Conservation (phyloP, 1,140 invertebrate species). For the Bombus vancouverensis region DNA sequence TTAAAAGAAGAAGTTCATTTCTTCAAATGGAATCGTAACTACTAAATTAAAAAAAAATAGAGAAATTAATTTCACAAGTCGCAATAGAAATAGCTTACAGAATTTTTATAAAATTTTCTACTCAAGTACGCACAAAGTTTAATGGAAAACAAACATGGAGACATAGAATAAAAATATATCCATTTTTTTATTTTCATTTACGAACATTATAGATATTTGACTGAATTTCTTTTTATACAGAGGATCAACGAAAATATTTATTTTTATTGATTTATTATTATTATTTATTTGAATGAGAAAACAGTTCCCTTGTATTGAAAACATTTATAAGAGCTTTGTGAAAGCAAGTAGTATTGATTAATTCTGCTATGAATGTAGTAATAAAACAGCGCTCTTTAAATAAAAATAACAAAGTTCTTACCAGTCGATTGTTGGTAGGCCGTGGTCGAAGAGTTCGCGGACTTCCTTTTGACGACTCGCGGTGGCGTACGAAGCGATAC, state of each 20-base stretch:
- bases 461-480: constrained; percentile 57
- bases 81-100: neutral
- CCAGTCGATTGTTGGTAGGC: constrained; percentile 7
- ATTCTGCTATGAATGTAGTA: neutral
- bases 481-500: constrained; percentile 44
- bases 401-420: neutral
- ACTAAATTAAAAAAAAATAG: too few relatives aligned
- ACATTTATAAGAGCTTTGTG: neutral
- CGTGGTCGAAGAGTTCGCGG: constrained; percentile 12
- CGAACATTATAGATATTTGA: neutral
- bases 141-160: neutral
- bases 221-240: neutral
- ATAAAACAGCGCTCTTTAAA: neutral
- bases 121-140: neutral
- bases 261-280: neutral
- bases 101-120: neutral
- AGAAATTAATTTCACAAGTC: neutral
- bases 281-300: neutral
- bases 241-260: neutral
- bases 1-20: neutral
- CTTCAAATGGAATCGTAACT: neutral
- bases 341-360: neutral
- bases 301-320: neutral
- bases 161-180: neutral
- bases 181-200: neutral